Evolutionary conservation across 2,888 invertebrate genomes (phyloP).

Genomic region (Synergus itoensis): DNA sequence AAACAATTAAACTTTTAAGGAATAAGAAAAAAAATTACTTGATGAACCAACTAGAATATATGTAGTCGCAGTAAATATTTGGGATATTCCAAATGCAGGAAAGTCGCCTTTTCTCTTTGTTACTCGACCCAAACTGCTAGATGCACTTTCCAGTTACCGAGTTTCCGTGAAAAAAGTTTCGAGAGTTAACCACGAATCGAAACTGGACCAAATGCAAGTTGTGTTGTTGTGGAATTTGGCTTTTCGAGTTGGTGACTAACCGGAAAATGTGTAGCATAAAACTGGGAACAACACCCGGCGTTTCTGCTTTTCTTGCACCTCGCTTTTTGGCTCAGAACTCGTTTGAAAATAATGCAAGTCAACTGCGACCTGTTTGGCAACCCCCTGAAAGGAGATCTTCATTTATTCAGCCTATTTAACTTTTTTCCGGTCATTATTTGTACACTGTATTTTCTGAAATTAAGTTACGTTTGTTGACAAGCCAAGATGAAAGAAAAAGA

Average conservation of each 20-base stretch:
- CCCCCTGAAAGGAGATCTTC: not conserved
- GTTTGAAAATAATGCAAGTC: not conserved
- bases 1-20: not conserved
- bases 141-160: conserved; percentile 32
- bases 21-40: not conserved
- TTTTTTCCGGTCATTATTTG: not conserved
- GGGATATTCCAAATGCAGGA: conserved; percentile 31
- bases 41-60: not conserved
- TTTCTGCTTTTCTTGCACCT: conserved; percentile 30
- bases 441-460: not conserved
- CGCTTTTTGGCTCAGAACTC: not conserved
- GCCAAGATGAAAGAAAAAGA: not conserved
- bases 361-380: not conserved
- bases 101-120: conserved; percentile 30
- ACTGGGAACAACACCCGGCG: conserved; percentile 31
- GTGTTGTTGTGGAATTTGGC: conserved; percentile 39
- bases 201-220: conserved; percentile 40
- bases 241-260: conserved; percentile 37
- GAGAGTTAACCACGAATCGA: conserved; percentile 31
- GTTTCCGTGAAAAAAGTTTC: conserved; percentile 34
- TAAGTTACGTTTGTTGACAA: not conserved
- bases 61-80: conserved; percentile 37
- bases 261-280: conserved; percentile 29
- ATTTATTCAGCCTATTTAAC: not conserved
- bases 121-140: conserved; percentile 21